Evolutionary conservation across 2,888 invertebrate species (phyloP).

Genomic region (Drosophila basisetae): DNA sequence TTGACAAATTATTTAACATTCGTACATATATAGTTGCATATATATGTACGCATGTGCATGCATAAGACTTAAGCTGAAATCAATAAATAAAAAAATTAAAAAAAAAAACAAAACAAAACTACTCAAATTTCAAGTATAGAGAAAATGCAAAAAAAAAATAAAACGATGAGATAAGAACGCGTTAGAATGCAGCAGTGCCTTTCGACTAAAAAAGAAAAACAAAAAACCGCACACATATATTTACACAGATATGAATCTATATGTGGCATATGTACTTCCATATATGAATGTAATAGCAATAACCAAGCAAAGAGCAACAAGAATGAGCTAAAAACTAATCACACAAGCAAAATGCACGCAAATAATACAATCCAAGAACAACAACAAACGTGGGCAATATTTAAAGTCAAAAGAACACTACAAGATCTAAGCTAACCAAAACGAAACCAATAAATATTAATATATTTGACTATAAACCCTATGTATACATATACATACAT

Average conservation of each 20-base stretch:
- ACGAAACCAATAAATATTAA: slow-evolving; percentile 18
- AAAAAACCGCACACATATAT: slow-evolving; percentile 15
- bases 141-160: not conserved
- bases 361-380: slow-evolving; percentile 22
- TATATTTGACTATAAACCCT: slow-evolving; percentile 3
- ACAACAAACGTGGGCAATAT: slow-evolving; percentile 5
- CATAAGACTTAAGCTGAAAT: slow-evolving; percentile 24
- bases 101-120: not conserved
- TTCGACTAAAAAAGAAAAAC: slow-evolving; percentile 30
- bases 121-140: slow-evolving; percentile 11
- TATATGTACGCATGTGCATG: not conserved
- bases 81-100: not conserved
- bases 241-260: not conserved
- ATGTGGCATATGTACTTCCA: not conserved
- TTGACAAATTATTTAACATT: not conserved
- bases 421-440: slow-evolving; percentile 18
- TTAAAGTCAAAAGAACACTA: slow-evolving; percentile 1
- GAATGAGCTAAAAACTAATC: slow-evolving; percentile 2
- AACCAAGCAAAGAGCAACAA: slow-evolving; percentile 16
- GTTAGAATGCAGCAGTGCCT: slow-evolving; percentile 55
- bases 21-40: slow-evolving; percentile 1
- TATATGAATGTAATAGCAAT: slow-evolving; percentile 9
- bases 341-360: slow-evolving; percentile 7
- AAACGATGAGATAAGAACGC: slow-evolving; percentile 19
- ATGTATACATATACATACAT: slow-evolving; percentile 7